Base-by-base conservation (phyloP, 2,888 invertebrate genomes). In the Petrolisthes cinctipes region DNA sequence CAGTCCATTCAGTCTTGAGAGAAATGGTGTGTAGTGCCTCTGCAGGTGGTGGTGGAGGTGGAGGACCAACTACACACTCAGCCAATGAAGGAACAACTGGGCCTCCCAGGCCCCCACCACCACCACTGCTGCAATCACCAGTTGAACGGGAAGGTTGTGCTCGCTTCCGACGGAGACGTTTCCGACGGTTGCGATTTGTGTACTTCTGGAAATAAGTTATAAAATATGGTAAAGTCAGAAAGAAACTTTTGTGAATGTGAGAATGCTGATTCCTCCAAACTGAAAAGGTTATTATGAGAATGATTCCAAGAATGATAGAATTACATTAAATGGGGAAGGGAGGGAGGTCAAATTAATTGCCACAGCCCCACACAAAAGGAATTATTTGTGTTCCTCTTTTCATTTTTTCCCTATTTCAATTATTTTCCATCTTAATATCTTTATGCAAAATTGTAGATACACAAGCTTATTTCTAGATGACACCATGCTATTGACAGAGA, bases 181-280 rank as follows among this genome's bases (percentile, higher is more conserved):
- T 89, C 57, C 89, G 71, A 37, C 89, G 86, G 66, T 89, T 89
- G 17, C 89, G 86, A 66, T 89, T 89, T 37, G 89, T 89, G 81
- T 89, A 89, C n/a, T 68, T 86, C 89, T 89, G 84, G 11, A 51
- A 80, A 23, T 37, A n/a, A n/a, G 37, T 37, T 37, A 37, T 37
- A 37, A 78, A 6, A 23, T 61, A 7, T 9, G 37, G 51, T 78
- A n/a, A 78, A 3, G 4, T 9, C 20, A 78, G 51, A 37, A 6
- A 11, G 23, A 20, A 78, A 78, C 17, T 78, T 23, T 23, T n/a
- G 4, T 17, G 37, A 76, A 76, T 76, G n/a, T 37, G 14, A 14
- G 76, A 51, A 76, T 76, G 37, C 1, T 23, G n/a, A 78, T 14
- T 68, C 17, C 2, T 37, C 37, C 37, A 37, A 37, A 37, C 37